Base-by-base conservation (phyloP, 2,888 invertebrate species). In the Amphipoea oculea region DNA sequence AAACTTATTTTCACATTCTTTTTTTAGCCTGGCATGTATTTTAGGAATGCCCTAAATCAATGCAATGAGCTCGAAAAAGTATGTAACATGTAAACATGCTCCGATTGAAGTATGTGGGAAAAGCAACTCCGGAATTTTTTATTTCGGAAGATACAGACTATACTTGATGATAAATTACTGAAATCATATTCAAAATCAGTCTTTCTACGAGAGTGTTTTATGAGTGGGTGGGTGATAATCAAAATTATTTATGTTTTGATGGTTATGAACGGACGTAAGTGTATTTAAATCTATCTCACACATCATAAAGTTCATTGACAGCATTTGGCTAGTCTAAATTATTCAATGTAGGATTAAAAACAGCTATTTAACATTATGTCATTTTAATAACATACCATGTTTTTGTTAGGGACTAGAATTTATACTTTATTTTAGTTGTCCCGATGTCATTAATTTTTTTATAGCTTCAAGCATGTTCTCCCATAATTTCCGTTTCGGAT, bases 161-260 rank as follows among this genome's bases (percentile, higher is more conserved):
- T 17, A 23, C 17, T 14, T 17, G 0, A 60, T 40, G 17, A 83
- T 75, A 73, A 83, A 79, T 70, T n/a, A 72, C 42, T 54, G 3
- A 76, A 65, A 68, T 71, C 51, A 75, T 77, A 65, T 79, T 73
- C 71, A 40, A 78, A 76, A 73, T 36, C 48, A 23, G 14, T 60
- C 17, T 73, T 77, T 73, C 48, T 63, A 6, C 7, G 20, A 54
- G 60, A 73, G 69, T 79, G 65, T 86, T 81, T 70, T 73, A 76
- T 70, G 17, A 75, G 7, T 36, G 62, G 17, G 82, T 86, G 81
- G 78, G 82, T 81, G 78, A 79, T 76, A 80, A 82, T 86, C 76
- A 85, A 81, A 67, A 84, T 84, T 85, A 85, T 84, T 70, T 63
- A 81, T 72, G 51, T 42, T 42, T 69, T 60, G 66, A 79, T 72